A percentile compares a stretch with the other conserved stretches of the same genome.
These are phyloP conservation scores for Phyllotreta striolata DNA, from an alignment of 2,888 invertebrate genomes.

Conservation along the genomic window DNA sequence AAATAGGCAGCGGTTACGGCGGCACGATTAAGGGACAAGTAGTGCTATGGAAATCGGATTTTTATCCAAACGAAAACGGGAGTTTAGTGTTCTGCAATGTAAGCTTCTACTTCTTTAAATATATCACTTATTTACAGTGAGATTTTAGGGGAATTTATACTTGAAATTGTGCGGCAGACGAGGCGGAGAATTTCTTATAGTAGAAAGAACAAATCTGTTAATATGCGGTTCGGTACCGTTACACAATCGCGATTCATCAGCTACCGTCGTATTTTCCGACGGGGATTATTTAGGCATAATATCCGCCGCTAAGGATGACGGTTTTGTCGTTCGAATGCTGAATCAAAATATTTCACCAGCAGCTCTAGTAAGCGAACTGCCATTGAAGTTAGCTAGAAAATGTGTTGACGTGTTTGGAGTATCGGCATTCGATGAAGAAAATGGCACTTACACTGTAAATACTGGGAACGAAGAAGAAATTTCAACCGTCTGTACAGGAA, in stretches of 20 bases:
- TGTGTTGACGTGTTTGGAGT: slow-evolving; percentile 80
- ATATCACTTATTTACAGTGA: slow-evolving; percentile 39
- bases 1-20: slow-evolving; percentile 94
- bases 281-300: slow-evolving; percentile 82
- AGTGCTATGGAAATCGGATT: slow-evolving; percentile 84
- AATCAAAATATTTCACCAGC: slow-evolving; percentile 69
- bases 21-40: slow-evolving; percentile 92
- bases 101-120: slow-evolving; percentile 52
- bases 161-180: slow-evolving; percentile 70
- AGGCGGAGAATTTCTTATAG: slow-evolving; percentile 64
- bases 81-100: slow-evolving; percentile 90
- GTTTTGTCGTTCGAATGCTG: slow-evolving; percentile 79
- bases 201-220: slow-evolving; percentile 66
- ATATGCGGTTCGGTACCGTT: slow-evolving; percentile 62
- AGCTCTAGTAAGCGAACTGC: slow-evolving; percentile 70
- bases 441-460: slow-evolving; percentile 55
- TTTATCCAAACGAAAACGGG: slow-evolving; percentile 80
- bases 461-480: slow-evolving; percentile 77
- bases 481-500: slow-evolving; percentile 80
- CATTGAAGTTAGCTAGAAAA: slow-evolving; percentile 79
- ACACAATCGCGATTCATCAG: slow-evolving; percentile 61
- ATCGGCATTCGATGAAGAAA: slow-evolving; percentile 76
- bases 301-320: slow-evolving; percentile 82
- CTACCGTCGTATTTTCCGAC: slow-evolving; percentile 76
- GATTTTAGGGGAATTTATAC: slow-evolving; percentile 78